phyloP scores from a whole-genome alignment of 2,888 invertebrate species.

The Morpho achilles region DNA sequence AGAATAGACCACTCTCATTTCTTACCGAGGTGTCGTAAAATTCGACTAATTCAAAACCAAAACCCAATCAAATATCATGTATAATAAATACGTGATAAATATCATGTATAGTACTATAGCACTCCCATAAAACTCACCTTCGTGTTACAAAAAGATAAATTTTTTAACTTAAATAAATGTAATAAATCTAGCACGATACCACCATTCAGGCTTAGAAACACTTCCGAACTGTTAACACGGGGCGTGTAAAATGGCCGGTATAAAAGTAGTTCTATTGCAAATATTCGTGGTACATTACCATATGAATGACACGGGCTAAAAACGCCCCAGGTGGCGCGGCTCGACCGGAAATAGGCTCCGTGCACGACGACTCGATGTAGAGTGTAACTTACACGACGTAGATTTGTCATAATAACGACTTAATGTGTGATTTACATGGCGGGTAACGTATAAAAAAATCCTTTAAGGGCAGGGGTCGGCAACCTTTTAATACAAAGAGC shows the following conservation, averaged over 20 bases:
- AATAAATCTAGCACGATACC: conserved; percentile 3
- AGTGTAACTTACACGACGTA: conserved; percentile 3
- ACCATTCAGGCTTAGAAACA: conserved; percentile 6
- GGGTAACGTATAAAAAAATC: too few relatives aligned
- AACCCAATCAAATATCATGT: too few relatives aligned
- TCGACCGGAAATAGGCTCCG: conserved; percentile 54
- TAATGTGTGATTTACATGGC: too few relatives aligned
- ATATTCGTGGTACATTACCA: conserved; percentile 9
- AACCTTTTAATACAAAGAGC: too few relatives aligned
- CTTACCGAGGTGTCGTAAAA: too few relatives aligned
- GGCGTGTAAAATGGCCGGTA: conserved; percentile 7
- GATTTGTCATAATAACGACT: too few relatives aligned
- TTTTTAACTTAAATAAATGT: neutral
- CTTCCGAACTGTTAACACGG: conserved; percentile 5
- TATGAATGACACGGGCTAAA: conserved; percentile 51
- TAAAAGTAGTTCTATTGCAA: conserved; percentile 12
- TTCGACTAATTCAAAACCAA: too few relatives aligned
- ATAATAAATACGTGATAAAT: too few relatives aligned
- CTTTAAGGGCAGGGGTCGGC: too few relatives aligned
- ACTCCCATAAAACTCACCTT: neutral
- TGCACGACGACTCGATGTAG: conserved; percentile 10
- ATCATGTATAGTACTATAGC: neutral
- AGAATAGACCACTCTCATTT: too few relatives aligned
- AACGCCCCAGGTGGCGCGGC: conserved; percentile 60
- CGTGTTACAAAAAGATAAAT: too few relatives aligned